Evolutionary conservation across 2,113 vertebrate species (phyloP), one percentile per base, ranked within the genome.

Genomic region (Toxotes jaculatrix): DNA sequence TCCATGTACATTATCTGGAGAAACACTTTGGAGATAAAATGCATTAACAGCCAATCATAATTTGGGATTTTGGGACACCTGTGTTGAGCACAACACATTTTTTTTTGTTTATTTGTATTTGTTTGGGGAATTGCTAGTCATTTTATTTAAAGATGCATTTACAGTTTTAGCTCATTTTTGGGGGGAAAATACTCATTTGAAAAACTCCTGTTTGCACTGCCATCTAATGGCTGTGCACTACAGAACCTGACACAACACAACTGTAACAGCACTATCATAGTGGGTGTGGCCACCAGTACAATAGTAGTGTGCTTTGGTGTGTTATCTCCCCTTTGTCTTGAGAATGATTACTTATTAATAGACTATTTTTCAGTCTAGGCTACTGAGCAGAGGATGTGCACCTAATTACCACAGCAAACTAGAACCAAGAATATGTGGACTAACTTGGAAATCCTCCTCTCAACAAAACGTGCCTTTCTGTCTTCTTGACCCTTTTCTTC

Each of bases 401-500:
- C 59, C 43, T 42, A 77, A 47, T 78, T 67, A 68, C 12, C 0
- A 17, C 0, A 74, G 23, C 53, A 68, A 62, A 67, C 62, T 1
- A 16, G 32, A 69, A 9, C 17, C 19, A 38, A 63, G 23, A 73
- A 67, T 53, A 57, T 47, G 9, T 43, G 19, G 23, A 61, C 49
- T 40, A 32, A 53, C 57, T 49, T 56, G n/a, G 13, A 67, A 79
- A 69, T 61, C 23, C 12, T 51, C 8, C 40, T 59, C 45, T 60
- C 60, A 62, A 64, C 56, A 72, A 64, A 82, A 56, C 23, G 27
- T 59, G 64, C 57, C 32, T 70, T 85, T 55, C 27, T 74, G 40
- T 80, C 23, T 56, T 74, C 63, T 55, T 77, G 32, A 81, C 83
- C 72, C 36, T 66, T 75, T 79, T 67, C 42, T 56, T 53, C 9